phyloP scores from a whole-genome alignment of 1,140 invertebrate species.

The Spodoptera litura region DNA sequence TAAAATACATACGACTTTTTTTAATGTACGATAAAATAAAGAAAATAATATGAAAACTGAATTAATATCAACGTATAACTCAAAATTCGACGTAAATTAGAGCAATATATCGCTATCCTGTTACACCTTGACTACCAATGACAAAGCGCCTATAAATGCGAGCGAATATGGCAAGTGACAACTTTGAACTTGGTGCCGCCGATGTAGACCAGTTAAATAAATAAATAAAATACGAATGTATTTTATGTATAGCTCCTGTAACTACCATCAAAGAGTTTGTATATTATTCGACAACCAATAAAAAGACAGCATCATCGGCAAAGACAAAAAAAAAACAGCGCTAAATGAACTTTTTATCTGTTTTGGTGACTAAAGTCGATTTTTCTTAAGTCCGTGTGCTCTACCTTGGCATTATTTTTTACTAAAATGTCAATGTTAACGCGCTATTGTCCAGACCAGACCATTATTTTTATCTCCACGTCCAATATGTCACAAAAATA shows the following conservation, averaged over 20 bases:
- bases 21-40: no score
- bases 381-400: no score
- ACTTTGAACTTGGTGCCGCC: conserved; percentile 43
- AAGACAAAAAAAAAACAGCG: no score
- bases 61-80: neutral
- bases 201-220: conserved; percentile 27
- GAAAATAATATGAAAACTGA: neutral
- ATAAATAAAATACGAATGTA: conserved; percentile 21
- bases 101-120: conserved; percentile 1
- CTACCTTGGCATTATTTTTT: no score
- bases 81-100: neutral
- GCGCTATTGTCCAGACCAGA: no score
- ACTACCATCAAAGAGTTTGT: neutral
- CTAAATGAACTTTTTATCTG: no score
- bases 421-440: no score
- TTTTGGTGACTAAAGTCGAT: no score
- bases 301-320: neutral
- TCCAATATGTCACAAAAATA: neutral
- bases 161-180: conserved; percentile 52
- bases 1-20: no score
- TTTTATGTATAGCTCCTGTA: neutral
- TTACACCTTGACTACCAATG: conserved; percentile 24
- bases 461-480: no score
- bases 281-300: neutral
- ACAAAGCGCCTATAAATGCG: conserved; percentile 48